phyloP scores from a whole-genome alignment of 2,888 invertebrate species.

The Timandra comae region DNA sequence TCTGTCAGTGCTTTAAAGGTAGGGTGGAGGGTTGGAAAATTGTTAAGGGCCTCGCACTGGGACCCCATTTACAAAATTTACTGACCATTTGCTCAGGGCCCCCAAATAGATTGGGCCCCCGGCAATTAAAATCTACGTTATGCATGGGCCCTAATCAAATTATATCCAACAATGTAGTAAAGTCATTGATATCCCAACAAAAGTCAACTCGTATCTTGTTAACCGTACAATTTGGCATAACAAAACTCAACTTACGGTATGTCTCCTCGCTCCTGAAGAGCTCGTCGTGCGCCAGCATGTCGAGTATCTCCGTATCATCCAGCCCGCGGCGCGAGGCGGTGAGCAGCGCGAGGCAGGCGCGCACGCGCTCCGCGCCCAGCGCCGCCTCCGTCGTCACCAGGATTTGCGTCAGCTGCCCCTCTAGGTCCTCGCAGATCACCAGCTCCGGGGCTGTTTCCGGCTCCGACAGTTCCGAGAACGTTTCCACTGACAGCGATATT shows the following conservation, averaged over 20 bases:
- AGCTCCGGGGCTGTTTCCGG: slow-evolving; percentile 57
- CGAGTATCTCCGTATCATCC: slow-evolving; percentile 88
- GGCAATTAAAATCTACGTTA: too few relatives aligned
- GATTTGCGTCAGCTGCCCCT: slow-evolving; percentile 80
- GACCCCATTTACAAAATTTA: too few relatives aligned
- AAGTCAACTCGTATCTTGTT: too few relatives aligned
- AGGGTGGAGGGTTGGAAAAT: too few relatives aligned
- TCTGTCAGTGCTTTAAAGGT: too few relatives aligned
- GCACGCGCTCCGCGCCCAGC: slow-evolving; percentile 80
- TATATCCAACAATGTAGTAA: too few relatives aligned
- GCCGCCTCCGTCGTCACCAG: slow-evolving; percentile 82
- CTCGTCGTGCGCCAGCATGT: slow-evolving; percentile 79
- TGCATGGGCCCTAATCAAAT: too few relatives aligned
- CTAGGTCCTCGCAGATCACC: slow-evolving; percentile 60
- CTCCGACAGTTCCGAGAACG: slow-evolving; percentile 59
- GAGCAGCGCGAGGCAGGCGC: slow-evolving; percentile 82
- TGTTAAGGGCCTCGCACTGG: too few relatives aligned
- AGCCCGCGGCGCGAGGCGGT: slow-evolving; percentile 86
- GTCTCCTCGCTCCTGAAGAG: slow-evolving; percentile 80
- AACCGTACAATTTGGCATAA: too few relatives aligned
- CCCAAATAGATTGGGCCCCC: too few relatives aligned
- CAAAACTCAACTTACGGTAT: slow-evolving; percentile 79
- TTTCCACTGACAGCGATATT: slow-evolving; percentile 67
- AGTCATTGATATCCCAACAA: too few relatives aligned
- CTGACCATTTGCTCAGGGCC: too few relatives aligned